Conservation (phyloP, 2,888 invertebrate genomes). For the Philereme vetulata region DNA sequence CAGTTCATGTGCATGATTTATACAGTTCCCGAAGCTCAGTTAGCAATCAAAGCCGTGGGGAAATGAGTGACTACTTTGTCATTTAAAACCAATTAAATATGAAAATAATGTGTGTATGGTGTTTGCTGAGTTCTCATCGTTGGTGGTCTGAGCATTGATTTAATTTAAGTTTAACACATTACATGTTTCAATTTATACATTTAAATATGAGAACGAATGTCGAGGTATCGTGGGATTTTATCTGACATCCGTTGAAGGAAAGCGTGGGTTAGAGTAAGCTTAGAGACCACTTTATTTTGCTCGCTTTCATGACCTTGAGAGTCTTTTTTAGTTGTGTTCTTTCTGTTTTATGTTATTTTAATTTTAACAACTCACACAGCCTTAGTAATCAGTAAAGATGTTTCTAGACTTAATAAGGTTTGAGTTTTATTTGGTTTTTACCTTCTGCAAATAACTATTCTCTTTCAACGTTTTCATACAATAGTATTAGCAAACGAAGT, state of each 20-base stretch:
- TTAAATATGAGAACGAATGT: conserved; percentile 28
- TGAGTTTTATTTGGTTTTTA: too few relatives aligned
- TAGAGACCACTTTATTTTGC: conserved; percentile 32
- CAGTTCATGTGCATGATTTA: conserved; percentile 75
- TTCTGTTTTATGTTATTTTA: too few relatives aligned
- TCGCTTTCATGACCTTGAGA: conserved; percentile 23
- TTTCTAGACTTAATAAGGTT: too few relatives aligned
- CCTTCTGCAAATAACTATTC: too few relatives aligned
- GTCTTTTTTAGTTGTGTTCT: neutral
- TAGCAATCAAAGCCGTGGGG: conserved; percentile 53
- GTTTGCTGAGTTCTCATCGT: neutral
- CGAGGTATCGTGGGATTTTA: conserved; percentile 32
- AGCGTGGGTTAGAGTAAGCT: conserved; percentile 17
- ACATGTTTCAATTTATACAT: conserved; percentile 9
- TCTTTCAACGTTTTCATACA: too few relatives aligned
- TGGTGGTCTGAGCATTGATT: conserved; percentile 6
- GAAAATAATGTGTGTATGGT: neutral
- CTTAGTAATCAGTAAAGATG: too few relatives aligned
- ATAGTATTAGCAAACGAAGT: neutral
- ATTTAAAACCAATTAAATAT: conserved; percentile 52
- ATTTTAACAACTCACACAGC: too few relatives aligned
- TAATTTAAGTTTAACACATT: neutral
- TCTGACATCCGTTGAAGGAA: conserved; percentile 30
- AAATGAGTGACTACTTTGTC: conserved; percentile 52
- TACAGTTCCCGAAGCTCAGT: conserved; percentile 60